These are phyloP conservation scores for Sitta carolinensis DNA, from an alignment of 2,797 vertebrate genomes.

Conservation along the genomic window DNA sequence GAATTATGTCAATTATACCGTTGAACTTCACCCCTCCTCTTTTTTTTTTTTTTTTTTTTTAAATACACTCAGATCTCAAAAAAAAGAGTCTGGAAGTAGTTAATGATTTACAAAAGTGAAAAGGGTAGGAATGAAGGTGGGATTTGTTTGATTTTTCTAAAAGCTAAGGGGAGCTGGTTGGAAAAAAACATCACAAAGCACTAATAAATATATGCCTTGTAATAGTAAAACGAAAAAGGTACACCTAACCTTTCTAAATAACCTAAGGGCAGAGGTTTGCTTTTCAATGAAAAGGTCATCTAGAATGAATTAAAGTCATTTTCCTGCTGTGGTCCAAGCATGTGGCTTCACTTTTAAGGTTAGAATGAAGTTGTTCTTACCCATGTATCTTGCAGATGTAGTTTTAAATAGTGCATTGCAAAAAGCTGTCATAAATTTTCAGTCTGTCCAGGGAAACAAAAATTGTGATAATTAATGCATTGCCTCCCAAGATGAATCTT, in stretches of 20 bases:
- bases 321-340: constrained; percentile 55
- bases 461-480: background rate
- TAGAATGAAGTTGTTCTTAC: constrained; percentile 55
- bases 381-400: constrained; percentile 6
- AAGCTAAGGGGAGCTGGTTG: background rate
- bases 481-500: background rate
- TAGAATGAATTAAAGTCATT: constrained; percentile 73
- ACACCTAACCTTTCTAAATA: constrained; percentile 66
- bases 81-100: constrained; percentile 21
- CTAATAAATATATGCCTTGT: constrained; percentile 30
- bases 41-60: background rate
- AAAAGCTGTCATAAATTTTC: background rate
- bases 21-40: background rate
- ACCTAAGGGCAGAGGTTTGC: constrained; percentile 55
- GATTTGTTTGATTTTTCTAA: constrained; percentile 40
- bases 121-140: background rate
- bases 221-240: constrained; percentile 50
- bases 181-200: constrained; percentile 20
- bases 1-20: constrained; percentile 50
- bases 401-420: background rate
- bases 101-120: constrained; percentile 39
- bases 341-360: constrained; percentile 62
- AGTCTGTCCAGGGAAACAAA: background rate
- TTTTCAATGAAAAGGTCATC: constrained; percentile 71
- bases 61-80: background rate